A percentile compares a stretch with the other conserved stretches of the same genome.
These are phyloP conservation scores for Stenchaetothrips biformis DNA, from an alignment of 2,888 invertebrate genomes.

Conservation along the genomic window DNA sequence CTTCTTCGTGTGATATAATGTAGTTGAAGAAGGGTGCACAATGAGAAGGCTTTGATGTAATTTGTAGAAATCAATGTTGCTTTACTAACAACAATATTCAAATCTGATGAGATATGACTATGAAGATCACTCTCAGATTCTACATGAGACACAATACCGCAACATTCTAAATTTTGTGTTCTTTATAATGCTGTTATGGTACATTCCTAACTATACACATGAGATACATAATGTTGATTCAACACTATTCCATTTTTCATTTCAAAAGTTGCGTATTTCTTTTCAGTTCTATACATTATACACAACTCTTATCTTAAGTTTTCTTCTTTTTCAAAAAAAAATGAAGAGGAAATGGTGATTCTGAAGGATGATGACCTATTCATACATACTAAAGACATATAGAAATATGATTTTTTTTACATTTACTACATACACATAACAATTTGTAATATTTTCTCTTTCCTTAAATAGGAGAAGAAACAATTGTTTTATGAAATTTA, in stretches of 20 bases:
- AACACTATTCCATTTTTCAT: not conserved
- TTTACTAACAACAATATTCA: conserved; percentile 11
- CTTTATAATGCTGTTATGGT: conserved; percentile 23
- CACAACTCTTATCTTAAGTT: not conserved
- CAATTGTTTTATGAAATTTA: not conserved
- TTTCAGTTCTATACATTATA: conserved; percentile 12
- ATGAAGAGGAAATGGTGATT: not conserved
- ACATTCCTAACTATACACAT: conserved; percentile 21
- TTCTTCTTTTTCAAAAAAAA: not conserved
- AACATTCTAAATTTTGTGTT: conserved; percentile 13
- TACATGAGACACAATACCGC: not conserved
- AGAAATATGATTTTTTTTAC: conserved; percentile 20
- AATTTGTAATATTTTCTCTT: not conserved
- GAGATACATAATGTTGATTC: conserved; percentile 24
- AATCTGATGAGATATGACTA: conserved; percentile 21
- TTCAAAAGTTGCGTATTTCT: not conserved
- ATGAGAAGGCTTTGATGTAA: not conserved
- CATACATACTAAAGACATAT: conserved; percentile 12
- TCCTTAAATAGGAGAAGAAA: not conserved
- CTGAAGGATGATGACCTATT: not conserved
- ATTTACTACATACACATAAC: conserved; percentile 9
- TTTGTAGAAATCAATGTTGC: conserved; percentile 15
- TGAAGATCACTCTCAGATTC: conserved; percentile 15
- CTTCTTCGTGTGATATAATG: not conserved
- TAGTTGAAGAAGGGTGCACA: not conserved